These are phyloP conservation scores for Smutsia temminckii DNA, from an alignment of 2,797 vertebrate species.

Conservation along the genomic window DNA sequence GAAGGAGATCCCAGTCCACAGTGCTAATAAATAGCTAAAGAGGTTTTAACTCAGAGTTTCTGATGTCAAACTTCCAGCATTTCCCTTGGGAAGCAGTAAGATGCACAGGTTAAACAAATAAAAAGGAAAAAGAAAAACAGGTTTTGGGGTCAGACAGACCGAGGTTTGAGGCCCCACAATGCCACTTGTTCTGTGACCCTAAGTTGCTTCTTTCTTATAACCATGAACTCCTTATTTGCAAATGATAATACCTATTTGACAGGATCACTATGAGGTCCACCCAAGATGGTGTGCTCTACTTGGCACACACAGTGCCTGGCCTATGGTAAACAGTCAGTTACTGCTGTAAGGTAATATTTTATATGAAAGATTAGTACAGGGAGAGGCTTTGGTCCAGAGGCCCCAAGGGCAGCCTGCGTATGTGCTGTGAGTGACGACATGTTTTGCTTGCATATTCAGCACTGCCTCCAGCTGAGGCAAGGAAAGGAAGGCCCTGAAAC, in stretches of 20 bases:
- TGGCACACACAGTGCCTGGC: not conserved
- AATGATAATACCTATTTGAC: not conserved
- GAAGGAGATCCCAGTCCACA: not conserved
- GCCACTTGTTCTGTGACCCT: not conserved
- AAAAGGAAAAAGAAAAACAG: not conserved
- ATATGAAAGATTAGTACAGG: not conserved
- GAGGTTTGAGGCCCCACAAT: not conserved
- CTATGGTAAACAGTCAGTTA: not conserved
- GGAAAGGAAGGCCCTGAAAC: not conserved
- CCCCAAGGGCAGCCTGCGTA: not conserved
- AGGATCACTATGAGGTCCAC: not conserved
- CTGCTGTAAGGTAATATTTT: not conserved
- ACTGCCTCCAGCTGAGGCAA: not conserved
- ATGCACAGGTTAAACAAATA: not conserved
- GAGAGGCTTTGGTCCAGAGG: not conserved
- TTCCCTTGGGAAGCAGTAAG: not conserved
- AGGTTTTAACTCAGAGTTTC: not conserved
- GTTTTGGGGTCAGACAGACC: not conserved
- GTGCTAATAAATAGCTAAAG: not conserved
- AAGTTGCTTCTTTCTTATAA: not conserved
- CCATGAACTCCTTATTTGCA: not conserved
- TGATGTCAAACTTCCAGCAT: not conserved
- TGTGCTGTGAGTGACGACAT: fast-evolving
- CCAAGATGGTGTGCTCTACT: not conserved
- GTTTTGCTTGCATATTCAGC: not conserved